These are phyloP conservation scores for Lasioglossum pauxillum DNA, from an alignment of 2,888 invertebrate genomes.

Conservation along the genomic window DNA sequence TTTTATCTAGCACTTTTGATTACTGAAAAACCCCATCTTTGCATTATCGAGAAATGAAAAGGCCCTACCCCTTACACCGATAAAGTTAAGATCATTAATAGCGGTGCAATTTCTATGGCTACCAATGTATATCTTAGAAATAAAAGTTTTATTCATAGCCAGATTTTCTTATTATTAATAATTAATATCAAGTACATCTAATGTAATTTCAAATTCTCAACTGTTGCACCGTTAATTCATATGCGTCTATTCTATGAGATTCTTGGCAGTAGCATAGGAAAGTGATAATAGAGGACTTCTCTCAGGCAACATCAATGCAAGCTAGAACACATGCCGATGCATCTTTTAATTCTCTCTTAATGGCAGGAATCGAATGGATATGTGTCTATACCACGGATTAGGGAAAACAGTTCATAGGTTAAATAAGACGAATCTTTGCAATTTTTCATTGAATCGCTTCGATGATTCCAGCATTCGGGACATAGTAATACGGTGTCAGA, in stretches of 20 bases:
- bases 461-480: neutral
- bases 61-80: neutral
- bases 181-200: slow-evolving; percentile 24
- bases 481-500: neutral
- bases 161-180: slow-evolving; percentile 17
- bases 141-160: slow-evolving; percentile 6
- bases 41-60: no score
- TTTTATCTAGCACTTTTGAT: no score
- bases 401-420: slow-evolving; percentile 44
- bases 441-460: neutral
- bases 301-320: slow-evolving; percentile 83
- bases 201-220: slow-evolving; percentile 29
- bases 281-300: slow-evolving; percentile 64
- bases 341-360: slow-evolving; percentile 61
- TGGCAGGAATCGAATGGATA: slow-evolving; percentile 53
- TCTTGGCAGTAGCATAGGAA: slow-evolving; percentile 52
- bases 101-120: neutral
- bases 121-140: slow-evolving; percentile 10
- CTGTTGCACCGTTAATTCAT: slow-evolving; percentile 38
- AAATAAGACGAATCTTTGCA: neutral
- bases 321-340: slow-evolving; percentile 79
- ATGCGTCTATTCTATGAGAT: slow-evolving; percentile 44
- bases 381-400: slow-evolving; percentile 37
- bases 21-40: no score
- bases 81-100: neutral